Percentiles rank a stretch among this genome's conserved stretches.
Evolutionary conservation across 37 sponge, comb jelly and placozoan species (phyloP).

Genomic region (Amphimedon queenslandica): DNA sequence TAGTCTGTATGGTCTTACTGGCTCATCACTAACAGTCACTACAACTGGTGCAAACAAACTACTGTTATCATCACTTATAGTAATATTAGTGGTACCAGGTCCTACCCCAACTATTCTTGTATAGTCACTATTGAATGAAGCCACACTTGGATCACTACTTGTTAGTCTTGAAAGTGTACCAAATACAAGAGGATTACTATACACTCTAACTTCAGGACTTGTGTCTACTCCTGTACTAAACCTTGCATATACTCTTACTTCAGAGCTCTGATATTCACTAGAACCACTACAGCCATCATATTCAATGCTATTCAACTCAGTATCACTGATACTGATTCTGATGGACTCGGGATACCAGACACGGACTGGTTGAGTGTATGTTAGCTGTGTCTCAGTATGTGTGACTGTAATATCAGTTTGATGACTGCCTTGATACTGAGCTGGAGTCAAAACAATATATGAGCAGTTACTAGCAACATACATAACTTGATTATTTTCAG

Average conservation of each 20-base stretch:
- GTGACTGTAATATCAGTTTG: neutral
- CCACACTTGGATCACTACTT: neutral
- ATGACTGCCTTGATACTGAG: neutral
- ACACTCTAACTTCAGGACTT: neutral
- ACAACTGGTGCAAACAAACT: neutral
- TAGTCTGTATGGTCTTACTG: neutral
- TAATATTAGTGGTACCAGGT: neutral
- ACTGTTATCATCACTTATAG: neutral
- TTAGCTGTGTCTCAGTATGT: neutral
- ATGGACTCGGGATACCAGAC: conserved; percentile 17
- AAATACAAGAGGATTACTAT: too few relatives aligned
- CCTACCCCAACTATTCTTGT: conserved; percentile 1
- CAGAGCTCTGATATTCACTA: conserved; percentile 1
- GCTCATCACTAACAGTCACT: conserved; percentile 18
- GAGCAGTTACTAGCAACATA: neutral
- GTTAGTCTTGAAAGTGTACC: too few relatives aligned
- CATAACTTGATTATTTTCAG: neutral
- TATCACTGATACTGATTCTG: conserved; percentile 3
- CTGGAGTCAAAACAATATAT: neutral
- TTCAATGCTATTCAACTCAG: neutral
- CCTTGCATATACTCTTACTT: neutral
- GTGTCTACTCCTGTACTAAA: conserved; percentile 10
- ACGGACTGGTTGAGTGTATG: neutral
- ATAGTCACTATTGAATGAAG: neutral
- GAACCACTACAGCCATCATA: conserved; percentile 1